Conservation (phyloP, 2,888 invertebrate species). For the Mantis religiosa region DNA sequence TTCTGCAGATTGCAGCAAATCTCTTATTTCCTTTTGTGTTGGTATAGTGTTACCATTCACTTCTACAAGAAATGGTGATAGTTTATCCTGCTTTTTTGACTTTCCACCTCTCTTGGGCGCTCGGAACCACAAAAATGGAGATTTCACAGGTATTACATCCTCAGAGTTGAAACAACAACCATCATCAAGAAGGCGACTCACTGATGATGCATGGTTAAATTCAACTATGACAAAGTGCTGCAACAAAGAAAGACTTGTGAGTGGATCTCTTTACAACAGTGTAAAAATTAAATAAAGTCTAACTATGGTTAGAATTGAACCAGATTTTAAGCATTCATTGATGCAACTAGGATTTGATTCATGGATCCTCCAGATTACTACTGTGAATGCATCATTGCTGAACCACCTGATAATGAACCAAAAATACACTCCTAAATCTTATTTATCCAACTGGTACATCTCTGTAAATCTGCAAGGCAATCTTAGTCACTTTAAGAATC, state of each 20-base stretch:
- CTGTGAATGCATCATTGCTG: no score
- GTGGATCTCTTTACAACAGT: neutral
- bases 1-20: constrained; percentile 17
- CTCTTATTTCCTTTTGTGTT: neutral
- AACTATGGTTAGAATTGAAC: no score
- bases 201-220: constrained; percentile 54
- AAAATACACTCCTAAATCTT: no score
- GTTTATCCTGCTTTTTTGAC: neutral
- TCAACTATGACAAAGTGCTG: constrained; percentile 75
- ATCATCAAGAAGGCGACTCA: constrained; percentile 52
- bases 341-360: no score
- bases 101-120: constrained; percentile 38
- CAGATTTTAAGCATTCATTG: no score
- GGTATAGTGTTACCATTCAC: constrained; percentile 12
- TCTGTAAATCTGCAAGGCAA: no score
- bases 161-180: constrained; percentile 57
- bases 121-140: constrained; percentile 71
- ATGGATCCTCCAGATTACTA: no score
- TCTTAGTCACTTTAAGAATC: no score
- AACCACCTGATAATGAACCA: no score
- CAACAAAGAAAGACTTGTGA: constrained; percentile 31
- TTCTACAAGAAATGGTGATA: neutral
- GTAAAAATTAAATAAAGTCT: no score
- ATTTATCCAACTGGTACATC: no score
- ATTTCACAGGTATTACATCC: constrained; percentile 60